Percentiles rank a stretch among this genome's conserved stretches.
Evolutionary conservation across 2,888 invertebrate species (phyloP).

Genomic region (Elysia crispata): DNA sequence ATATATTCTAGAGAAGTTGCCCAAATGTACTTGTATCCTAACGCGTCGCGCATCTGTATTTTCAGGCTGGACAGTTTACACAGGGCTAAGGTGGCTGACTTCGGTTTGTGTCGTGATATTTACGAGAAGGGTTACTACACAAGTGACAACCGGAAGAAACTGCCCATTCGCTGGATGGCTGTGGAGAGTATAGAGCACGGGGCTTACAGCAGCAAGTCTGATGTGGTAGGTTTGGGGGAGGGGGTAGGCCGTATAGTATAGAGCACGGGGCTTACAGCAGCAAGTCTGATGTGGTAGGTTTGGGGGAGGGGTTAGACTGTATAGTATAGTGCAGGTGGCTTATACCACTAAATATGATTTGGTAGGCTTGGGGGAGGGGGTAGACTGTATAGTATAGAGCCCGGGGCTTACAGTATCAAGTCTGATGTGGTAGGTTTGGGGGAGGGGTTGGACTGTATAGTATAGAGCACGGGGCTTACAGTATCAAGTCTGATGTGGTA

Average conservation of each 20-base stretch:
- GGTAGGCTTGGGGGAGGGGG: conserved; percentile 70
- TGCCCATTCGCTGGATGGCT: conserved; percentile 80
- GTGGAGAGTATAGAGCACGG: conserved; percentile 76
- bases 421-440: conserved; percentile 77
- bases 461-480: too few species aligned
- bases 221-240: conserved; percentile 76
- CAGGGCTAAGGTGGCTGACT: conserved; percentile 80
- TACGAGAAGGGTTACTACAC: conserved; percentile 79
- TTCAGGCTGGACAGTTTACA: conserved; percentile 77
- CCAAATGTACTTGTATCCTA: not conserved
- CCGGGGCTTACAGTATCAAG: conserved; percentile 72
- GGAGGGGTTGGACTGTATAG: too few species aligned
- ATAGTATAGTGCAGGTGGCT: conserved; percentile 44
- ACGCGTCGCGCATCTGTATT: not conserved
- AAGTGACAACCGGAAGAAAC: conserved; percentile 75
- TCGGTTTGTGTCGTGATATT: conserved; percentile 80
- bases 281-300: conserved; percentile 75
- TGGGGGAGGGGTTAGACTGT: too few species aligned
- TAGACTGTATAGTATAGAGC: too few species aligned
- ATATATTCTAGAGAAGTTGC: too few species aligned
- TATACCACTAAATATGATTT: conserved; percentile 68
- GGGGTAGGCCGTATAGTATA: too few species aligned
- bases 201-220: conserved; percentile 74
- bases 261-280: too few species aligned
- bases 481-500: conserved; percentile 74